A percentile compares a stretch with the other conserved stretches of the same genome.
Evolutionary conservation across 2,888 invertebrate genomes (phyloP).

Genomic region (Tachina grossa): DNA sequence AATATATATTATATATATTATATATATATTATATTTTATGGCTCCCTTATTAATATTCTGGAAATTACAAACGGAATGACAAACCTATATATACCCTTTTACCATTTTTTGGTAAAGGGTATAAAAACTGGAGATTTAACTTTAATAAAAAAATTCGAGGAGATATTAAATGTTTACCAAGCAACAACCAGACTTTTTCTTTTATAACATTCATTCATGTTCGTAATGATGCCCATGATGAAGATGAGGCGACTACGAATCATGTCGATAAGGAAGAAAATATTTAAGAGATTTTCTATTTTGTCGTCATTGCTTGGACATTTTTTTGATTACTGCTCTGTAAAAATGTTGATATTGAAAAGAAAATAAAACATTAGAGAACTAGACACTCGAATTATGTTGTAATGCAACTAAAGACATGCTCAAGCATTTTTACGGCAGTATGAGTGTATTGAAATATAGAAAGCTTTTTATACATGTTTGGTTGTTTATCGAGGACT

Average conservation of each 20-base stretch:
- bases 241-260: neutral
- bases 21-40: no score
- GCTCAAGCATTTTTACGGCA: neutral
- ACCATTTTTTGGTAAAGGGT: no score
- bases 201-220: constrained; percentile 29
- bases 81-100: no score
- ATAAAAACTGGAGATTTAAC: neutral
- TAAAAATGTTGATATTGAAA: constrained; percentile 2
- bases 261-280: constrained; percentile 40
- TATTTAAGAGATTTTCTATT: constrained; percentile 12
- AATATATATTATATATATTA: no score
- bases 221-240: constrained; percentile 2
- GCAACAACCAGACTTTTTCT: constrained; percentile 28
- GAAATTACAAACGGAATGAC: no score
- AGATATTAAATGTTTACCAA: constrained; percentile 56
- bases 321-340: neutral
- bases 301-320: constrained; percentile 16
- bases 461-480: constrained; percentile 16
- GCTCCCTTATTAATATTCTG: no score
- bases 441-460: neutral
- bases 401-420: constrained; percentile 4
- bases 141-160: neutral
- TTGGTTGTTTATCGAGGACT: neutral
- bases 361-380: constrained; percentile 9
- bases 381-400: constrained; percentile 16